Base-by-base conservation (phyloP, 2,888 invertebrate species). In the Hyppa rectilinea region DNA sequence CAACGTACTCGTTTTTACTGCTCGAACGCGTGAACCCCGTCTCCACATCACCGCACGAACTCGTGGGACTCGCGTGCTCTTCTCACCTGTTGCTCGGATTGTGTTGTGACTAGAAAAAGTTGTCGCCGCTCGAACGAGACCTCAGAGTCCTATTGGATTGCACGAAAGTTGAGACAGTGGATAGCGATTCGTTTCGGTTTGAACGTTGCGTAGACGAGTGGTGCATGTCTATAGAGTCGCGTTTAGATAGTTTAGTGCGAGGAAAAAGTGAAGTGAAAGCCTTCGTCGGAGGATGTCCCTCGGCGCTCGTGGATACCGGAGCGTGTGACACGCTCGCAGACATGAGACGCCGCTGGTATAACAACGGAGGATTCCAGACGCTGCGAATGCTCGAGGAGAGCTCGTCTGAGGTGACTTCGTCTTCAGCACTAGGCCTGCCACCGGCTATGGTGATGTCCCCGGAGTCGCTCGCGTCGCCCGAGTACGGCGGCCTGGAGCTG, bases 261-360 rank as follows among this genome's bases (percentile, higher is more conserved):
- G 92, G 89, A 93, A 93, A 92, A 92, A 94, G 95, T 95, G 95
- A 93, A 94, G 95, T 95, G 95, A 94, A 92, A 92, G 92, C 93
- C 91, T 92, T 87, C 87, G 85, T 85, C 88, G 92, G 94, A 95
- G 94, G 93, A 95, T 95, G 95, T 92, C 92, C 93, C 86, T 93
- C 94, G 91, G 90, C 88, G 87, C 80, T 89, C 82, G 90, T 89
- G 92, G 90, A 90, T 88, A 83, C 85, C 87, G 91, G 94, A 90
- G 93, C 93, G 94, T 93, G 86, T 94, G 94, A 95, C 91, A 89
- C 94, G 92, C 92, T 92, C 92, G 90, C 91, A 92, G 95, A 96
- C 95, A 97, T 97, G 97, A 97, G 97, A 96, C 97, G 97, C 92
- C 97, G 97, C 95, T 97, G 97, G 97, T 97, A 97, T 82, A 97